These are phyloP conservation scores for Coptodon rendalli DNA, from an alignment of 2,113 vertebrate species.

Conservation along the genomic window DNA sequence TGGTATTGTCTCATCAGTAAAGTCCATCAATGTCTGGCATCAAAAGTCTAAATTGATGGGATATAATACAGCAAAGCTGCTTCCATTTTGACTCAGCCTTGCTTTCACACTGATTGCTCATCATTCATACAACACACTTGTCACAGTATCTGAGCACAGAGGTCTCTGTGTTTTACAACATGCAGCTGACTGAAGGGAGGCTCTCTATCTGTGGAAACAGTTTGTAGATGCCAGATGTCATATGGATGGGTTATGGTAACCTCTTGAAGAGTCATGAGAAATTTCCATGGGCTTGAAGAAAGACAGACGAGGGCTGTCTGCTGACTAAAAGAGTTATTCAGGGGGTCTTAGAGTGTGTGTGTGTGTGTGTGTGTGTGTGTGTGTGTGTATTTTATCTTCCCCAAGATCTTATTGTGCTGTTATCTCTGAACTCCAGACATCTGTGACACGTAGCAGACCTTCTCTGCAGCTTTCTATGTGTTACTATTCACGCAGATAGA, in stretches of 20 bases:
- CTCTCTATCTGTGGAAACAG: constrained; percentile 38
- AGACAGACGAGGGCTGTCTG: constrained; percentile 40
- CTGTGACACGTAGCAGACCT: constrained; percentile 7
- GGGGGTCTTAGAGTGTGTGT: neutral
- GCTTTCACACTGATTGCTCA: neutral
- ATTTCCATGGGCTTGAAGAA: constrained; percentile 2
- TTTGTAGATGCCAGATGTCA: constrained; percentile 52
- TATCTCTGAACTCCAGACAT: constrained; percentile 31
- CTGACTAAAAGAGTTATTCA: constrained; percentile 19
- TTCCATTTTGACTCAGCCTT: neutral
- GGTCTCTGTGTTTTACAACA: neutral
- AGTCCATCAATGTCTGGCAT: neutral
- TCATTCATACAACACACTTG: neutral
- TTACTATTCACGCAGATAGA: neutral
- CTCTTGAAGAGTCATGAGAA: constrained; percentile 52
- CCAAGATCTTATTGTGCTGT: constrained; percentile 18
- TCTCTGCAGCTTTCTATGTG: neutral
- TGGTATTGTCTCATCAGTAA: neutral
- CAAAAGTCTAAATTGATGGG: neutral
- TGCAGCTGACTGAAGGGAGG: neutral
- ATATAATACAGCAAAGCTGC: neutral
- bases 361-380: neutral
- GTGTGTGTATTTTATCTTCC: neutral
- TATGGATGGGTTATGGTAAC: constrained; percentile 53
- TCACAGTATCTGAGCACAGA: constrained; percentile 10